Percentiles rank a stretch among this genome's conserved stretches.
Evolutionary conservation across 2,113 vertebrate genomes (phyloP).

Genomic region (Python bivittatus): DNA sequence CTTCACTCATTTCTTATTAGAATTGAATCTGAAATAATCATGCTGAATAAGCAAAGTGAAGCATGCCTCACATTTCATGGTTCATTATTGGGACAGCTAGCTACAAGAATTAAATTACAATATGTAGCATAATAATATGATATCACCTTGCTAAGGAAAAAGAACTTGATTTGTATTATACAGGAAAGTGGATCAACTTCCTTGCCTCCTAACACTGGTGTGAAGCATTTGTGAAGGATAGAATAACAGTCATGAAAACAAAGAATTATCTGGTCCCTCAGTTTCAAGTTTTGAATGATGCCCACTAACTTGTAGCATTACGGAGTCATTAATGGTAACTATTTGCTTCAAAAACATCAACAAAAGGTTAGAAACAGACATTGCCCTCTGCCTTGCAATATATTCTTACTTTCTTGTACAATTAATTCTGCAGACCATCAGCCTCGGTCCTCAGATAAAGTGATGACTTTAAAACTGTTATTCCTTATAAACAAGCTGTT

Average conservation of each 20-base stretch:
- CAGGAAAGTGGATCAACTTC: neutral
- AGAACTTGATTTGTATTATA: neutral
- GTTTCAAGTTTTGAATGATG: constrained; percentile 14
- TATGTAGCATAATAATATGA: neutral
- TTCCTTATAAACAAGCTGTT: neutral
- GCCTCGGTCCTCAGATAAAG: neutral
- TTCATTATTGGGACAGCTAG: neutral
- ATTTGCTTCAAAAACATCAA: constrained; percentile 49
- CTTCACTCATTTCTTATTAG: neutral
- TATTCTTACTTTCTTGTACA: constrained; percentile 51
- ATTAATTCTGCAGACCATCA: constrained; percentile 32
- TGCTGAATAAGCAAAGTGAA: neutral
- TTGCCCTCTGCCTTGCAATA: constrained; percentile 39
- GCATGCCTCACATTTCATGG: neutral
- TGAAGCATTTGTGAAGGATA: constrained; percentile 19
- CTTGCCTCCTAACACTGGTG: constrained; percentile 30
- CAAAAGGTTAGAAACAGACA: constrained; percentile 33
- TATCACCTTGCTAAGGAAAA: neutral
- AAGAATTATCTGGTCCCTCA: neutral
- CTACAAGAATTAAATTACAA: constrained; percentile 4
- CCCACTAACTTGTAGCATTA: constrained; percentile 14
- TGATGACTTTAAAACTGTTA: neutral
- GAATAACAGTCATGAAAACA: neutral
- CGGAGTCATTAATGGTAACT: constrained; percentile 12
- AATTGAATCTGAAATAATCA: neutral